A percentile compares a stretch with the other conserved stretches of the same genome.
Evolutionary conservation across 2,113 vertebrate genomes (phyloP).

Genomic region (Phaetusa simplex): DNA sequence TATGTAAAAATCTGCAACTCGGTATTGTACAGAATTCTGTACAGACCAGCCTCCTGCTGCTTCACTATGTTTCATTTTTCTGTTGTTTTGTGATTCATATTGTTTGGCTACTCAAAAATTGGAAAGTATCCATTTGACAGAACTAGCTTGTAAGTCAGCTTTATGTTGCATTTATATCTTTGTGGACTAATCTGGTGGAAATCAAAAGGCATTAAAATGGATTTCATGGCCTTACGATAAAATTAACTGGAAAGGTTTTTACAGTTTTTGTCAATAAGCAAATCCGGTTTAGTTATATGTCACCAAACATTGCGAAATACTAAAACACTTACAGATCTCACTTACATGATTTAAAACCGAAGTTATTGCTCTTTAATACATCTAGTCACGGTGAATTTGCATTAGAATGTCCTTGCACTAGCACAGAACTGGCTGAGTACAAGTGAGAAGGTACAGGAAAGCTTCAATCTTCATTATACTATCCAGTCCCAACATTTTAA

Average conservation of each 20-base stretch:
- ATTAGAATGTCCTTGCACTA: not conserved
- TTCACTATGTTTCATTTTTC: not conserved
- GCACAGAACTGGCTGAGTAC: not conserved
- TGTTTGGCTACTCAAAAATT: not conserved
- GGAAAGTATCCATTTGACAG: not conserved
- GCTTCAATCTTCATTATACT: not conserved
- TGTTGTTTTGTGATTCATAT: not conserved
- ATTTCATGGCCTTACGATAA: conserved; percentile 13
- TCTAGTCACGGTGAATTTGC: not conserved
- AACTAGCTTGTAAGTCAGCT: not conserved
- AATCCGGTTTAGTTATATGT: conserved; percentile 1
- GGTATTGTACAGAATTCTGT: not conserved
- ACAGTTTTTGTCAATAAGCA: conserved; percentile 35
- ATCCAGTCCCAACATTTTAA: not conserved
- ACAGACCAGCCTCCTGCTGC: not conserved
- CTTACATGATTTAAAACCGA: not conserved
- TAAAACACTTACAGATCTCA: not conserved
- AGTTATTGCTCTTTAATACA: not conserved
- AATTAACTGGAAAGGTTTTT: conserved; percentile 12
- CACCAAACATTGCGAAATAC: not conserved
- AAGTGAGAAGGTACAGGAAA: not conserved
- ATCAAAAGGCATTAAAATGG: conserved; percentile 29
- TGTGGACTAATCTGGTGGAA: not conserved
- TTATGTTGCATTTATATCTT: conserved; percentile 21
- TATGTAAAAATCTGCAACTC: not conserved